Base-by-base conservation (phyloP, 2,113 vertebrate genomes). In the Cyanoderma ruficeps region DNA sequence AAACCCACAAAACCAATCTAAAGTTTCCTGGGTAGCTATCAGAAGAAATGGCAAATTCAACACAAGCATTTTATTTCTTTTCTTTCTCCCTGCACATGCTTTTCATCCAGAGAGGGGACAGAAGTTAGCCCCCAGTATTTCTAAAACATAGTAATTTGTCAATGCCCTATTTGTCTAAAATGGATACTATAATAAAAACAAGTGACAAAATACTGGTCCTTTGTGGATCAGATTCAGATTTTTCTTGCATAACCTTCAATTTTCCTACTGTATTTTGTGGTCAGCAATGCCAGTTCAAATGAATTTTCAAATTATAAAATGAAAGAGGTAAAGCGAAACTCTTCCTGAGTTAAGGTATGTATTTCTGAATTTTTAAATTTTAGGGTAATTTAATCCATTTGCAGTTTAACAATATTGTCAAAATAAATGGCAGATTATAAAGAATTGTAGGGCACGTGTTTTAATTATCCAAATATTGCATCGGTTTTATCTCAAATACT, bases 401-500 rank as follows among this genome's bases (percentile, higher is more conserved):
- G 7, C 52, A 70, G 13, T 83, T 94, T 74, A 67, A 57, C 10
- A 55, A 19, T 86, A 55, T 15, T 80, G 28, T 49, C 21, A 72
- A 76, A 83, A 81, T 74, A 87, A 87, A 50, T 71, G 57, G 2
- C 16, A 72, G 74, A n/a, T 91, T 90, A 96, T 89, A 90, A 96
- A 90, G 83, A 83, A 79, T 31, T 85, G 60, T 52, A 80, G 67
- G 50, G 28, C 37, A 84, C 33, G 33, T 96, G 76, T 93, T 91
- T 92, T 96, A 85, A 95, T 96, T 97, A 97, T 95, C 89, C 76
- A 94, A 88, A 78, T 56, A 59, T 35, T 90, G 46, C 80, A 89
- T 94, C 93, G 95, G 47, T 89, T 85, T 25, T 85, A 94, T 96
- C 72, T 97, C 72, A 93, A 46, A 75, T 93, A 85, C 59, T 84